Evolutionary conservation across 2,113 vertebrate species (phyloP).

Genomic region (Uria aalge): DNA sequence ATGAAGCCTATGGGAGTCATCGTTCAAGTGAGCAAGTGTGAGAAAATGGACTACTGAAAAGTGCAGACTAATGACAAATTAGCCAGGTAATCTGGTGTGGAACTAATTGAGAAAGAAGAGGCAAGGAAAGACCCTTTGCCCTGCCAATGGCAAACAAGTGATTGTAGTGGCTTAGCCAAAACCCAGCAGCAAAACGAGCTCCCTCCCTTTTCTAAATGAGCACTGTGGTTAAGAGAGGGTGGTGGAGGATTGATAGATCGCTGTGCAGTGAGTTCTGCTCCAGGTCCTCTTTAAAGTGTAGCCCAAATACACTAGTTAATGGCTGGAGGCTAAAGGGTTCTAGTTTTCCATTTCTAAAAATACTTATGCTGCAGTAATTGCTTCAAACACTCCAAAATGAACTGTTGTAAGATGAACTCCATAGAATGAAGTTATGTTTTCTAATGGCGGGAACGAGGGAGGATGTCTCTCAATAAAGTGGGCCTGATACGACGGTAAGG

Average conservation of each 20-base stretch:
- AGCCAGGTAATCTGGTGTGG: background rate
- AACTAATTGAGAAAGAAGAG: background rate
- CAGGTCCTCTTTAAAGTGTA: background rate
- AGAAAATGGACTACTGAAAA: background rate
- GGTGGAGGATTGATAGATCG: conserved; percentile 6
- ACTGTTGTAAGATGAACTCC: background rate
- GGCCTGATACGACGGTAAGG: background rate
- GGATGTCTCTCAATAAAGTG: background rate
- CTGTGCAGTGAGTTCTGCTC: background rate
- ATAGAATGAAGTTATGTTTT: background rate
- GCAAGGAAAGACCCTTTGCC: background rate
- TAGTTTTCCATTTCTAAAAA: conserved; percentile 28
- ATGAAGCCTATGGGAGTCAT: background rate
- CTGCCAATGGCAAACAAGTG: background rate
- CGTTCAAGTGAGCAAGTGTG: background rate
- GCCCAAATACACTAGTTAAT: conserved; percentile 33
- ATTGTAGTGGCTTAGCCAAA: background rate
- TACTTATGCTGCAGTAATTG: conserved; percentile 14
- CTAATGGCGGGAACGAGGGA: background rate
- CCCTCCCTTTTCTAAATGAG: background rate
- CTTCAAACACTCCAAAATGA: background rate
- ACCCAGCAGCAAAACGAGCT: background rate
- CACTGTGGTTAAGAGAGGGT: background rate
- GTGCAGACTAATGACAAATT: background rate
- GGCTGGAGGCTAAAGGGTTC: conserved; percentile 11